Percentiles rank a stretch among this genome's conserved stretches.
These are phyloP conservation scores for Araneus ventricosus DNA, from an alignment of 1,140 invertebrate species.

Conservation along the genomic window DNA sequence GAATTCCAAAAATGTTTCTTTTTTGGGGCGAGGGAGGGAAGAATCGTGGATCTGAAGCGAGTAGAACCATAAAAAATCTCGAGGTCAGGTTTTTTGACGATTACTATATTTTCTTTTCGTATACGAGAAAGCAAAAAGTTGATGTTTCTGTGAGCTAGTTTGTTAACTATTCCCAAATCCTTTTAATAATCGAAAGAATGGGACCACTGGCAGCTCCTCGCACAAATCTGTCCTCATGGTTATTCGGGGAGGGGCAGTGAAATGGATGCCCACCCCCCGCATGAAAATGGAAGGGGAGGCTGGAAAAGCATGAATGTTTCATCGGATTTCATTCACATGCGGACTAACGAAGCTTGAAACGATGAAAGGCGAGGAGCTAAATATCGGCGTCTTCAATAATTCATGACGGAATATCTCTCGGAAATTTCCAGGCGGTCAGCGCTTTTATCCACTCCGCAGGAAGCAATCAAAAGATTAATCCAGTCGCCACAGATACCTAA, in stretches of 20 bases:
- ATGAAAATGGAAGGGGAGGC: constrained; percentile 1
- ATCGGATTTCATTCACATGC: constrained; percentile 63
- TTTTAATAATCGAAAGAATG: no score
- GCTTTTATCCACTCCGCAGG: constrained; percentile 61
- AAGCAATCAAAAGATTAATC: constrained; percentile 70
- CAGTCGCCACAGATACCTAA: constrained; percentile 8
- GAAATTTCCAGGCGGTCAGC: constrained; percentile 52
- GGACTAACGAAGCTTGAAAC: constrained; percentile 68
- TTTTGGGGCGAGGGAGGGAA: no score
- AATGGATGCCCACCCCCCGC: not conserved
- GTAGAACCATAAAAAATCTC: no score
- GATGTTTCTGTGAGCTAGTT: no score
- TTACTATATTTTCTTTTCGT: no score
- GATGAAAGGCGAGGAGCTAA: constrained; percentile 69
- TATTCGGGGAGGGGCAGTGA: constrained; percentile 13
- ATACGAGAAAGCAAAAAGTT: no score
- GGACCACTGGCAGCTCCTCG: not conserved
- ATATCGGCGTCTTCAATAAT: constrained; percentile 61
- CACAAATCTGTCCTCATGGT: not conserved
- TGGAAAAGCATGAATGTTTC: constrained; percentile 55
- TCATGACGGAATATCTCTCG: constrained; percentile 27
- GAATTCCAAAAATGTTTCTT: no score
- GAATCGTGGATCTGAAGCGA: no score
- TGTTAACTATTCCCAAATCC: no score
- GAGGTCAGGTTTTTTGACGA: no score